These are phyloP conservation scores for Macrophya annulata DNA, from an alignment of 2,888 invertebrate species.

Conservation along the genomic window DNA sequence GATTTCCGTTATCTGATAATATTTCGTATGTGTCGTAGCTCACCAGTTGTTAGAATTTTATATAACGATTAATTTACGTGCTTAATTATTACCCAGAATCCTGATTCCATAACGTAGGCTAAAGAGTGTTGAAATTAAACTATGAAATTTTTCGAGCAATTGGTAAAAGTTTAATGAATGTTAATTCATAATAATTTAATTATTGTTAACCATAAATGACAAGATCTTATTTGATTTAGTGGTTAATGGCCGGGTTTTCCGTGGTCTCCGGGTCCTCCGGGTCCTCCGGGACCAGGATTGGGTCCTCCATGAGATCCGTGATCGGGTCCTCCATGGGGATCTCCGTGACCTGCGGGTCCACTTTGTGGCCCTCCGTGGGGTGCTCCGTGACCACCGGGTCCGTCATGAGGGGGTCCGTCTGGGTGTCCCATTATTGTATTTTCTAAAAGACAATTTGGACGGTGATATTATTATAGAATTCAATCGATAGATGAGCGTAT, in stretches of 20 bases:
- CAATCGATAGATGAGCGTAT: background rate
- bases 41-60: background rate
- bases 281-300: background rate
- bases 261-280: background rate
- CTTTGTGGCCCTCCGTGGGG: background rate
- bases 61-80: background rate
- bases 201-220: background rate
- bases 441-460: background rate
- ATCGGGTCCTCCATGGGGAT: background rate
- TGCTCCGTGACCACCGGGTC: conserved; percentile 5
- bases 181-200: background rate
- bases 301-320: conserved; percentile 9
- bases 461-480: background rate
- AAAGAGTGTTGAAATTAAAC: background rate
- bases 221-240: background rate
- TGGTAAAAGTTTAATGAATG: background rate
- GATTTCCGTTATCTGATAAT: background rate
- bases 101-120: background rate
- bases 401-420: background rate
- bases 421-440: conserved; percentile 11
- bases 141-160: background rate
- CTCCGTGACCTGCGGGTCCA: background rate
- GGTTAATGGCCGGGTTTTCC: conserved; percentile 18
- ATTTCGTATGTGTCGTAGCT: background rate
- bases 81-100: background rate